Evolutionary conservation across 2,888 invertebrate species (phyloP).

Genomic region (Salticus scenicus): DNA sequence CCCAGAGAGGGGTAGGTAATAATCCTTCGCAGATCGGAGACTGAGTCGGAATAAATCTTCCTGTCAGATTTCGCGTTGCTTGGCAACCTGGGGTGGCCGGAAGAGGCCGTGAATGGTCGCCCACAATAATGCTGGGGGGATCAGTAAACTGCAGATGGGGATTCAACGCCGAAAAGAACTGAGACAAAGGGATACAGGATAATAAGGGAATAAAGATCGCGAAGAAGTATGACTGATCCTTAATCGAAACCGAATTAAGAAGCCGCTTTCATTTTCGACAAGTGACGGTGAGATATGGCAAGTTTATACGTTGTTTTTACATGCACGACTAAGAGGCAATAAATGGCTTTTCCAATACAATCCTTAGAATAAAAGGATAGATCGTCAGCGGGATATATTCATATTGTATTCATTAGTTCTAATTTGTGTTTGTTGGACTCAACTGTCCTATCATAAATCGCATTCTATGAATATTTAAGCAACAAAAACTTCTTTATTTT

Average conservation of each 20-base stretch:
- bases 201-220: constrained; percentile 65
- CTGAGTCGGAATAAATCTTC: constrained; percentile 65
- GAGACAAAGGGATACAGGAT: constrained; percentile 56
- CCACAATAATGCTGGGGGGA: constrained; percentile 66
- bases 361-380: too few relatives aligned
- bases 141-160: constrained; percentile 68
- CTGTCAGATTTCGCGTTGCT: constrained; percentile 67
- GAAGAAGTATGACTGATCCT: constrained; percentile 30
- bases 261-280: constrained; percentile 40
- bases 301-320: constrained; percentile 3
- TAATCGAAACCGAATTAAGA: constrained; percentile 63
- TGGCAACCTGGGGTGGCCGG: constrained; percentile 57
- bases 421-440: too few relatives aligned
- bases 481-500: too few relatives aligned
- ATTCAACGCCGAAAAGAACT: constrained; percentile 55
- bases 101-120: constrained; percentile 65
- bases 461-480: too few relatives aligned
- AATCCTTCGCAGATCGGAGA: constrained; percentile 54
- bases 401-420: too few relatives aligned
- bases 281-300: constrained; percentile 6
- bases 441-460: too few relatives aligned
- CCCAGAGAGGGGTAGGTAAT: constrained; percentile 33
- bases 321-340: not conserved
- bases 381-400: too few relatives aligned
- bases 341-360: too few relatives aligned